Base-by-base conservation (phyloP, 2,797 vertebrate genomes). In the Echiichthys vipera region DNA sequence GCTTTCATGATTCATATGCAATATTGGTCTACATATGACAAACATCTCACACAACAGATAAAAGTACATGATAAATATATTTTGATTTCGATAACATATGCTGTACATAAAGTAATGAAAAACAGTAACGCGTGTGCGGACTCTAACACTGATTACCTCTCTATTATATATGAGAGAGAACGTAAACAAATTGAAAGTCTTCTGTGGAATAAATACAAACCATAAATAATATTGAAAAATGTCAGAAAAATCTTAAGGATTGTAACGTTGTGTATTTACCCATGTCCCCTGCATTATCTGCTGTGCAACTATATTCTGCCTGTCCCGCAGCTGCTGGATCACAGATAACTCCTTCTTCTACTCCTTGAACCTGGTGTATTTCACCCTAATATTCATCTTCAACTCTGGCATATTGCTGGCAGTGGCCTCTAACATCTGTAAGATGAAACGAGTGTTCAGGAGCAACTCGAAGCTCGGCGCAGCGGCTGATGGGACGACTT, bases 321-420 rank as follows among this genome's bases (percentile, higher is more conserved):
- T 73, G 29, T 70, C 34, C 56, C 56, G 40, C 93, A 96, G 96
- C 42, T 97, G 96, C 88, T 96, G 95, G 96, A 90, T 96, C 65
- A 86, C 7, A 42, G 84, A 84, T 4, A 1, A 1, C 0, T 0
- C 1, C 0, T 88, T 85, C 68, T 87, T 92, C 17, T 62, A 81
- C 0, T 42, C 84, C 9, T 2, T 95, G 71, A 95, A 95, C 74
- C 20, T 95, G 71, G 68, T 78, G 69, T 96, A 94, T 0, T 73
- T 95, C 0, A 68, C 70, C 36, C 14, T 95, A 4, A 83, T 84
- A 1, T 90, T 93, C 62, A 49, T 95, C 30, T 92, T 95, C 71
- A 96, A 96, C 79, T 50, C 61, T 2, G 85, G 85, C 58, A 86
- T 96, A 57, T 78, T 97, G 88, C 12, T 77, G 24, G 63, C 79